Evolutionary conservation across 1,140 invertebrate genomes (phyloP).

Genomic region (Drosophila arizonae): DNA sequence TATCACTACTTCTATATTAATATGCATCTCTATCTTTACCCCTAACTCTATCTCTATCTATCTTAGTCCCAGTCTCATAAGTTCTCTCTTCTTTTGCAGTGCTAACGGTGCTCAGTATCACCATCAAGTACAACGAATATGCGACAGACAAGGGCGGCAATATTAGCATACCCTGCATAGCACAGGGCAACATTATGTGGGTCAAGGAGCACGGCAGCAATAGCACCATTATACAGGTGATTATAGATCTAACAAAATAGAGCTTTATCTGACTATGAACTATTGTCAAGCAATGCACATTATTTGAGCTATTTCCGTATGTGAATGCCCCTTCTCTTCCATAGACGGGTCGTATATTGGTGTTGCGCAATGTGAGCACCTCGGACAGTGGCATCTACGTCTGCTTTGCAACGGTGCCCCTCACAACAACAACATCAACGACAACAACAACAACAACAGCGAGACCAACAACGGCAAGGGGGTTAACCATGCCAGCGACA

Average conservation of each 20-base stretch:
- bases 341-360: constrained; percentile 71
- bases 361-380: constrained; percentile 74
- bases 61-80: too few species aligned
- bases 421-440: constrained; percentile 15
- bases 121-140: constrained; percentile 82
- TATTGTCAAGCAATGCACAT: too few species aligned
- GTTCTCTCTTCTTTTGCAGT: constrained; percentile 52
- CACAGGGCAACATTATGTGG: constrained; percentile 78
- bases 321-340: background rate
- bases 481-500: constrained; percentile 49
- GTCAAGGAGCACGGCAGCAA: constrained; percentile 77
- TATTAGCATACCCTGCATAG: constrained; percentile 79
- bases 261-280: too few species aligned
- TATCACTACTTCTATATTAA: too few species aligned
- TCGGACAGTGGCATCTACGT: constrained; percentile 74
- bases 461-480: constrained; percentile 19
- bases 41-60: too few species aligned
- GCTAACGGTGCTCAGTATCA: constrained; percentile 78
- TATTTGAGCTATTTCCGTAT: background rate
- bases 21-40: too few species aligned
- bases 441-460: constrained; percentile 27
- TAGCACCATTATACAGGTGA: constrained; percentile 76
- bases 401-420: constrained; percentile 70
- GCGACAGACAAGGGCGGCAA: constrained; percentile 79
- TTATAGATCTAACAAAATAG: background rate